These are phyloP conservation scores for Epinotia bilunana DNA, from an alignment of 2,888 invertebrate genomes.

Conservation along the genomic window DNA sequence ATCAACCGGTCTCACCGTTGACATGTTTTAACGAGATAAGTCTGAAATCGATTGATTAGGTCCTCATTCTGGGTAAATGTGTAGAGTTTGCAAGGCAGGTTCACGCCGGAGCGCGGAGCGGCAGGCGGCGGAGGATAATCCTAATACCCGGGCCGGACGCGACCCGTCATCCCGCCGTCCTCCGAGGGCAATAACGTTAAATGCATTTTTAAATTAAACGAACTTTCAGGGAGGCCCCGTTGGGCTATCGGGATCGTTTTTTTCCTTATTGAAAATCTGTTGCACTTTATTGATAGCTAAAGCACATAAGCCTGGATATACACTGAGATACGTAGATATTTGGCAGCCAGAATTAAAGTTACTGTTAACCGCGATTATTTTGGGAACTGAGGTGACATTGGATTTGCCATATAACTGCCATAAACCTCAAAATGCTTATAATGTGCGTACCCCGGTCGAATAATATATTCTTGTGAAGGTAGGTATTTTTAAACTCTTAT, in stretches of 20 bases:
- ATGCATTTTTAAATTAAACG: slow-evolving; percentile 45
- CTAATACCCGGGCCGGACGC: slow-evolving; percentile 40
- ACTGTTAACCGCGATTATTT: neutral
- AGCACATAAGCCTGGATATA: neutral
- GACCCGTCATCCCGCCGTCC: slow-evolving; percentile 28
- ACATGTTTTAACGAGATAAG: neutral
- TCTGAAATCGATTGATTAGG: slow-evolving; percentile 19
- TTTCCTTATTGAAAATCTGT: slow-evolving; percentile 30
- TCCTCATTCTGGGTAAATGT: slow-evolving; percentile 8
- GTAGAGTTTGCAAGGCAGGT: slow-evolving; percentile 4
- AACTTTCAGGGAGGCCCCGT: slow-evolving; percentile 29
- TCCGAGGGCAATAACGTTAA: slow-evolving; percentile 43
- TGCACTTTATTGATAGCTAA: slow-evolving; percentile 1
- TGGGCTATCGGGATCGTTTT: slow-evolving; percentile 18
- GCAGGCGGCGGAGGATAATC: slow-evolving; percentile 45
- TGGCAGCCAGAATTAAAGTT: neutral
- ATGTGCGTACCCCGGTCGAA: too few relatives aligned
- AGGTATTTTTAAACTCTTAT: too few relatives aligned
- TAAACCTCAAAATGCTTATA: too few relatives aligned
- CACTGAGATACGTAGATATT: neutral
- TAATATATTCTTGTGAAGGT: too few relatives aligned
- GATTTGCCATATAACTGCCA: too few relatives aligned
- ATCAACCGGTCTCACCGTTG: neutral
- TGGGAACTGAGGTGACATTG: too few relatives aligned
- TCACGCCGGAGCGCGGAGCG: slow-evolving; percentile 16